Percentiles rank a stretch among this genome's conserved stretches.
phyloP scores from a whole-genome alignment of 64 coral and sea anemone genomes.

The Montipora efflorescens region DNA sequence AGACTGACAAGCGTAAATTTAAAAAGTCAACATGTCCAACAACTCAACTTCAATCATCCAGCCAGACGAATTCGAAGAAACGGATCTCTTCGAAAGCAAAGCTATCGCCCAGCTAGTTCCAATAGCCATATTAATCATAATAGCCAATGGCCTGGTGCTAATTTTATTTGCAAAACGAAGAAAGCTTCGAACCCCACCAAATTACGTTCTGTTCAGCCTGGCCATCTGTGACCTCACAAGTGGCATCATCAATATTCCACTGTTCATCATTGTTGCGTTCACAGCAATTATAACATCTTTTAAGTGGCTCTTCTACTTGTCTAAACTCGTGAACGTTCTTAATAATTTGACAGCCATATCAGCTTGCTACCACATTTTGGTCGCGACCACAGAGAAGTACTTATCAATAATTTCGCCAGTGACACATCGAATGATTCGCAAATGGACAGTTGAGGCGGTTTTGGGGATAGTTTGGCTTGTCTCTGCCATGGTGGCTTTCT shows the following conservation, averaged over 20 bases:
- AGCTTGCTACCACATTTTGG: slow-evolving; percentile 35
- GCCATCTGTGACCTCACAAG: background rate
- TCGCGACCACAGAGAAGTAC: slow-evolving; percentile 35
- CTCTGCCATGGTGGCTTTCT: slow-evolving; percentile 11
- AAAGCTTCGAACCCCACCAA: background rate
- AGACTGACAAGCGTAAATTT: background rate
- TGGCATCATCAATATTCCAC: slow-evolving; percentile 19
- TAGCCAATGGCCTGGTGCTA: slow-evolving; percentile 12
- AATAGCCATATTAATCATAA: background rate
- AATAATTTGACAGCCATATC: slow-evolving; percentile 40
- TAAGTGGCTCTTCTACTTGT: background rate
- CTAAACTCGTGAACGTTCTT: background rate
- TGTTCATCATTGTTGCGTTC: slow-evolving; percentile 19
- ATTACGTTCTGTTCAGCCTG: slow-evolving; percentile 22
- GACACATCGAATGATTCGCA: slow-evolving; percentile 6
- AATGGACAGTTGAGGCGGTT: background rate
- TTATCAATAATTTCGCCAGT: slow-evolving; percentile 29
- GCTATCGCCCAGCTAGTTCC: slow-evolving; percentile 7
- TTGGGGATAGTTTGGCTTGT: slow-evolving; percentile 3
- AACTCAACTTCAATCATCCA: background rate
- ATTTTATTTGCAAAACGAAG: slow-evolving; percentile 10
- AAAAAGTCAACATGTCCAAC: background rate
- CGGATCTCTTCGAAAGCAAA: background rate
- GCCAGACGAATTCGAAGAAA: background rate
- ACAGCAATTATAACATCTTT: background rate